Evolutionary conservation across 2,797 vertebrate genomes (phyloP), one percentile per base, ranked within the genome.

Genomic region (Paratrypauchen microcephalus): DNA sequence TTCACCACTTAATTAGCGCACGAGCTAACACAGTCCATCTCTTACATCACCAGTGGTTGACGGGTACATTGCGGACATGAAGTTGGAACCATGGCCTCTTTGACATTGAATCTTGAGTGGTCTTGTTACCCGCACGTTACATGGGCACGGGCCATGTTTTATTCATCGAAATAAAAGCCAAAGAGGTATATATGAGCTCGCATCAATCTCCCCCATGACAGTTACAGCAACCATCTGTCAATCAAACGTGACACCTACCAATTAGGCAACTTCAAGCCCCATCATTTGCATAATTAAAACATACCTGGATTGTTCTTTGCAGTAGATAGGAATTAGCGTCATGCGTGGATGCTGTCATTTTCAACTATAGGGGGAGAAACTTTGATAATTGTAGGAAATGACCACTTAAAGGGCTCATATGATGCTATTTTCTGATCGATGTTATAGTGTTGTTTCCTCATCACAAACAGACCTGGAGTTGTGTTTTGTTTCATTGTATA

Each of bases 191-290:
- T 18, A 8, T 21, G n/a, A 13, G 62, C 62, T 2, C 7, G 5
- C 41, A 64, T 64, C 62, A 48, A 64, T 64, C 62, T 57, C 41
- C 61, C 18, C 62, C 62, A 48, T 19, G 62, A 47, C 62, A 48
- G 24, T 6, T 48, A 64, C 62, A 26, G 11, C 23, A 19, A 41
- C 62, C 23, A 48, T 26, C 41, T 26, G 23, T 64, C 62, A 64
- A 26, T 64, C 62, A 64, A 48, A 64, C 21, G 4, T 28, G 62
- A 45, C 62, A 48, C 62, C 16, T 26, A 64, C 3, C 41, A 64
- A 64, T 64, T 64, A 64, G 36, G 41, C 62, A 64, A 48, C 41
- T 26, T 26, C 39, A 26, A 23, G n/a, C 60, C n/a, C 6, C 5
- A 13, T 39, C 41, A 41, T 62, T 62, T 62, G 45, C 36, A 24